phyloP scores from a whole-genome alignment of 2,888 invertebrate genomes.

The Parascotia fuliginaria region DNA sequence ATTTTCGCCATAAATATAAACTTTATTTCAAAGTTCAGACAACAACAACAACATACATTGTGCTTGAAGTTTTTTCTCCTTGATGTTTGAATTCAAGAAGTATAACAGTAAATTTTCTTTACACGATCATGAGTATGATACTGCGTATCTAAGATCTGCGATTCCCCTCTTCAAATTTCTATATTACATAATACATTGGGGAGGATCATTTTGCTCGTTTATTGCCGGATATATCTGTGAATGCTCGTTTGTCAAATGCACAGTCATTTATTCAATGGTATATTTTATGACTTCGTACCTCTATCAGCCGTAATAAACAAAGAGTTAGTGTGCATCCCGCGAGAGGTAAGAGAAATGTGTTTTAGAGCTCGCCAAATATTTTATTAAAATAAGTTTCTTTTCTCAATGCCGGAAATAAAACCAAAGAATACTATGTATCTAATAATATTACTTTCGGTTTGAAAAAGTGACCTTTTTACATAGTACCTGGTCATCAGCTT shows the following conservation, averaged over 20 bases:
- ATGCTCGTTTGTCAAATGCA: conserved; percentile 85
- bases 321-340: conserved; percentile 45
- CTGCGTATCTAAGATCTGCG: conserved; percentile 68
- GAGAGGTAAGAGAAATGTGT: conserved; percentile 42
- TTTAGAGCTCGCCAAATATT: conserved; percentile 43
- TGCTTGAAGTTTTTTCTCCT: too few species aligned
- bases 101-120: conserved; percentile 20
- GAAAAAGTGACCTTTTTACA: background rate
- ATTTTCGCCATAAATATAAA: too few species aligned
- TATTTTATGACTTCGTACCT: conserved; percentile 52
- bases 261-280: conserved; percentile 83
- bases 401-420: conserved; percentile 6
- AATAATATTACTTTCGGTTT: background rate
- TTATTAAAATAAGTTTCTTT: conserved; percentile 34
- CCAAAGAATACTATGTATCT: background rate
- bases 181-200: conserved; percentile 81
- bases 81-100: background rate
- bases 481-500: too few species aligned
- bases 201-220: conserved; percentile 81
- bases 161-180: conserved; percentile 74
- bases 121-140: conserved; percentile 59
- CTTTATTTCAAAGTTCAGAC: too few species aligned
- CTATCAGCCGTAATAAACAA: conserved; percentile 49
- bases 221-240: conserved; percentile 80
- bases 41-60: too few species aligned